Evolutionary conservation across 2,888 invertebrate genomes (phyloP), one percentile per base, ranked within the genome.

Genomic region (Tachina fera): DNA sequence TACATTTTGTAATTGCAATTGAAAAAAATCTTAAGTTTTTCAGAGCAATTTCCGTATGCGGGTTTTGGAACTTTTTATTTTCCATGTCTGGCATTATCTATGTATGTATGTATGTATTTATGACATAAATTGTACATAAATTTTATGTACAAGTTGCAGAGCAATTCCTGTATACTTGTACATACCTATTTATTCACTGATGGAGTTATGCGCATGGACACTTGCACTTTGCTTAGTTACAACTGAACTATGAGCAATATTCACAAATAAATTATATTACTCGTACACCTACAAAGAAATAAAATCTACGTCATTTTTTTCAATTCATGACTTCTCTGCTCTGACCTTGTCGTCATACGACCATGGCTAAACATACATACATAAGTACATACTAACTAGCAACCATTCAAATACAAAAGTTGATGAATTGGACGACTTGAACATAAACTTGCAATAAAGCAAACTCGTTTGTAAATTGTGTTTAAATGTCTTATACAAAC

Each of bases 261-360:
- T 31, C 14, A 9, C 31, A n/a, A 31, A 31, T 4, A 31, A 31
- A 31, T 4, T 31, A 81, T 31, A 31, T 31, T 31, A n/a, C n/a
- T n/a, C n/a, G n/a, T n/a, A 74, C 71, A 68, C 61, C 60, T 61
- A 68, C 45, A 67, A 78, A 70, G 45, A 58, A 51, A 51, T 43
- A 14, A 61, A 31, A 43, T 68, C 43, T 58, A 75, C 81, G 75
- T 75, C 68, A 81, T 68, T 60, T 68, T 53, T 16, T 53, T 16
- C 8, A 77, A 75, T 78, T 85, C 78, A 82, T 70, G 70, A 78
- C 58, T 68, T 16, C 72, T 68, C 19, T 45, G 16, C 51, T 68
- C 51, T 84, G 81, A 85, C 84, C 84, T 85, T 85, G 74, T 41
- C 14, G 68, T 63, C 61, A 61, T 45, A 14, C 61, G 77, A 56